phyloP scores from a whole-genome alignment of 2,113 vertebrate genomes.

The Strix aluco region DNA sequence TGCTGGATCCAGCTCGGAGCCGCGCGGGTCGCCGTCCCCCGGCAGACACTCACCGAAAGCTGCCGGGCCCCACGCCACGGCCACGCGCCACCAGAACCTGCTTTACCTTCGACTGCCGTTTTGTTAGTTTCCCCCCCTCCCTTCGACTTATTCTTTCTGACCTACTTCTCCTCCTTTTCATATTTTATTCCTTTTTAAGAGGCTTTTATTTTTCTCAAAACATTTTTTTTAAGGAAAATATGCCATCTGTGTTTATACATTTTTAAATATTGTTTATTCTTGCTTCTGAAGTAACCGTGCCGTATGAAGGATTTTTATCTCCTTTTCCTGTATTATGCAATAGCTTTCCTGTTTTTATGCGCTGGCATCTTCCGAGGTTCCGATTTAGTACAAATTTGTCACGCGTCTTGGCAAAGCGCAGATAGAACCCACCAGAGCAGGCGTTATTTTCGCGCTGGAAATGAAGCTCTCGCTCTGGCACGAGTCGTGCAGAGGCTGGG shows the following conservation, averaged over 20 bases:
- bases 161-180: conserved; percentile 33
- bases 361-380: not conserved
- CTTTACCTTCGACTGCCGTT: not conserved
- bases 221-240: not conserved
- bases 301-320: not conserved
- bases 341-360: not conserved
- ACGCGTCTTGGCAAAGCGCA: not conserved
- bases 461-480: not conserved
- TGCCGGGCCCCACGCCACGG: rapidly evolving
- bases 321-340: not conserved
- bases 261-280: conserved; percentile 48
- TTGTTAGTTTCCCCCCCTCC: not conserved
- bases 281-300: not conserved
- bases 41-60: not conserved
- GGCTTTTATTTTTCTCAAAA: not conserved
- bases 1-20: rapidly evolving
- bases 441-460: not conserved
- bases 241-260: conserved; percentile 46
- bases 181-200: conserved; percentile 40
- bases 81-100: too few species aligned
- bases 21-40: rapidly evolving
- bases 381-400: not conserved
- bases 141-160: not conserved
- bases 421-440: not conserved
- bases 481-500: not conserved